phyloP scores from a whole-genome alignment of 2,113 vertebrate species.

The Raphicerus campestris region DNA sequence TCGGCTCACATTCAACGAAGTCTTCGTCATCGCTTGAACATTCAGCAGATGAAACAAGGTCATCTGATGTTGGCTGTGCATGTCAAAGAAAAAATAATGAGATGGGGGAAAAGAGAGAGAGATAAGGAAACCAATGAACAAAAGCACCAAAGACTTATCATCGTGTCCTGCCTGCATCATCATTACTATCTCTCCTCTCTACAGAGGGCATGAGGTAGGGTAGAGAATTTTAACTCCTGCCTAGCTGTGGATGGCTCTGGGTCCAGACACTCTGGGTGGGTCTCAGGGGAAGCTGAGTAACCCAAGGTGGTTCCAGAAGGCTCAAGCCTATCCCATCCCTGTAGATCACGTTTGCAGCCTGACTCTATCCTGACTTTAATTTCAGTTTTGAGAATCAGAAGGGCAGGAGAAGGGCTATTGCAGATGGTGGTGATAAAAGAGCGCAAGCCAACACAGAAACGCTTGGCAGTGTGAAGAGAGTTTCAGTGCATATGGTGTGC shows the following conservation, averaged over 20 bases:
- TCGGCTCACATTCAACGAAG: slow-evolving; percentile 96
- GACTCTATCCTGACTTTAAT: not conserved
- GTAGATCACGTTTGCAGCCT: not conserved
- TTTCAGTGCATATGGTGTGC: not conserved
- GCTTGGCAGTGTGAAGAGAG: not conserved
- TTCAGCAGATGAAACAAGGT: slow-evolving; percentile 97
- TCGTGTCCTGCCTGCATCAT: not conserved
- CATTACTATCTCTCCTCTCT: not conserved
- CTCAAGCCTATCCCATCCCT: not conserved
- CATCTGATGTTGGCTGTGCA: slow-evolving; percentile 90
- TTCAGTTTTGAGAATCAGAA: not conserved
- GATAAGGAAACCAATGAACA: slow-evolving; percentile 43
- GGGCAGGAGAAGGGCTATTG: not conserved
- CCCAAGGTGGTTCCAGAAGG: not conserved
- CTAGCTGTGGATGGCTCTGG: not conserved
- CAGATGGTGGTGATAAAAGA: not conserved
- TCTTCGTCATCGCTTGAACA: slow-evolving; percentile 99
- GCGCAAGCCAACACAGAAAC: not conserved
- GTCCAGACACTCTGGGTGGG: not conserved
- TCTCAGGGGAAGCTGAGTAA: not conserved
- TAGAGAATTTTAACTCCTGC: not conserved
- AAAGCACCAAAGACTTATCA: not conserved
- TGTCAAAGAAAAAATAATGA: not conserved
- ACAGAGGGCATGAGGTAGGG: not conserved
- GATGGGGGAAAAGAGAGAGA: not conserved